A percentile compares a stretch with the other conserved stretches of the same genome.
Conservation (phyloP, 2,113 vertebrate genomes). For the Tragelaphus imberbis region DNA sequence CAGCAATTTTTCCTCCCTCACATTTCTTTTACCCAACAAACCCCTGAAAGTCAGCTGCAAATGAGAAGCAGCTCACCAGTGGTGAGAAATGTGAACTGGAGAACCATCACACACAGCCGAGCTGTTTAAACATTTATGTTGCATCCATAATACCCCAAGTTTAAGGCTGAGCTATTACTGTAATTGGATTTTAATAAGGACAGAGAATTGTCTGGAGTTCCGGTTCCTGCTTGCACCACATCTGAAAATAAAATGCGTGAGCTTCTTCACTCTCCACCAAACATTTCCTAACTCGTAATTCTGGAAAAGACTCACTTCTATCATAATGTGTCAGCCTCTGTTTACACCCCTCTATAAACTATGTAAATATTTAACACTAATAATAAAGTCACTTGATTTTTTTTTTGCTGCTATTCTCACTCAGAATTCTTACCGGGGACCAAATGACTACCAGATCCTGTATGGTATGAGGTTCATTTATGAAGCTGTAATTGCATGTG, state of each 20-base stretch:
- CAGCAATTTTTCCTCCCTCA: background rate
- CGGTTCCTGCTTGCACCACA: background rate
- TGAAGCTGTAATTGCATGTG: background rate
- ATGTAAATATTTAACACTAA: too few species aligned
- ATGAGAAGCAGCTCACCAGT: background rate
- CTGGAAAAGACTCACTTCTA: background rate
- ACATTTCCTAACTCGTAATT: background rate
- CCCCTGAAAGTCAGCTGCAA: background rate
- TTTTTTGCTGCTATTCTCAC: background rate
- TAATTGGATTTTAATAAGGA: background rate
- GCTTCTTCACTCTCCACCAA: background rate
- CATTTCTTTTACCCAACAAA: background rate
- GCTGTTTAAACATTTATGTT: background rate
- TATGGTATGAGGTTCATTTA: background rate
- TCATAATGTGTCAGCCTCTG: rapidly evolving
- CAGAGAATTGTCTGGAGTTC: background rate
- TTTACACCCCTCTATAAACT: too few species aligned
- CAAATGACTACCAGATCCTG: background rate
- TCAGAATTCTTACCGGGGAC: too few species aligned
- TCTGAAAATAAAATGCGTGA: background rate
- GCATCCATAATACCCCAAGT: background rate
- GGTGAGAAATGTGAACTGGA: background rate
- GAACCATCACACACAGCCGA: rapidly evolving
- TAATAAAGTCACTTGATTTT: background rate
- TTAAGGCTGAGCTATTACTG: background rate